phyloP scores from a whole-genome alignment of 2,113 vertebrate species.

The Phaethornis superciliosus region DNA sequence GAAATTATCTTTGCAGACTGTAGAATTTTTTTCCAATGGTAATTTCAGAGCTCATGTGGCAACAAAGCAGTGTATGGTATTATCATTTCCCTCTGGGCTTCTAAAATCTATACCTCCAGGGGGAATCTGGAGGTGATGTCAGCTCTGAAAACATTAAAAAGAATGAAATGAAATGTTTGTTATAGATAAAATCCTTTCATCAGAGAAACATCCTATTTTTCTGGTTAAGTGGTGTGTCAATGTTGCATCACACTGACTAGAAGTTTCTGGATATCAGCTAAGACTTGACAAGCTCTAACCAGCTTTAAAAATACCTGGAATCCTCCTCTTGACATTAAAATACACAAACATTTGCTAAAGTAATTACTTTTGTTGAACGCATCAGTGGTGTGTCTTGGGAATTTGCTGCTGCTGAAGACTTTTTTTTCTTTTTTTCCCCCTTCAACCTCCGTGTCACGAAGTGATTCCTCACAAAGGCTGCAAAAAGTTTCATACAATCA shows the following conservation, averaged over 20 bases:
- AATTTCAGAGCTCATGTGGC: slow-evolving; percentile 44
- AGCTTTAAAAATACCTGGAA: slow-evolving; percentile 38
- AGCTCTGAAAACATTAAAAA: slow-evolving; percentile 7
- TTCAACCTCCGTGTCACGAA: background rate
- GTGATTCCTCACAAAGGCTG: background rate
- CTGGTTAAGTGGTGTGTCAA: background rate
- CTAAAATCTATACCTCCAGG: background rate
- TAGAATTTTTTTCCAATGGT: background rate
- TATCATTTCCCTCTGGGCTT: slow-evolving; percentile 20
- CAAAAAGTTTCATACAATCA: background rate
- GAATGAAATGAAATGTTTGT: background rate
- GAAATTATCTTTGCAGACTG: slow-evolving; percentile 48
- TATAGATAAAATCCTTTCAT: background rate
- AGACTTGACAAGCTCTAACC: background rate
- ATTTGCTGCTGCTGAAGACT: slow-evolving; percentile 22
- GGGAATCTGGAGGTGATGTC: background rate
- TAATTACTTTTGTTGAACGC: slow-evolving; percentile 49
- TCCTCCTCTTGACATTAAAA: slow-evolving; percentile 37
- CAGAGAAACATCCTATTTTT: background rate
- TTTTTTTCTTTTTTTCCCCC: background rate
- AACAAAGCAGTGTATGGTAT: background rate
- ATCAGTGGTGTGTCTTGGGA: background rate
- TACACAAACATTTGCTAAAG: slow-evolving; percentile 59
- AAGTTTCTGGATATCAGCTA: background rate
- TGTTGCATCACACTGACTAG: background rate